Percentiles rank a stretch among this genome's conserved stretches.
Evolutionary conservation across 35 echinoderm and acorn worm genomes (phyloP).

Genomic region (Strongylocentrotus purpuratus): DNA sequence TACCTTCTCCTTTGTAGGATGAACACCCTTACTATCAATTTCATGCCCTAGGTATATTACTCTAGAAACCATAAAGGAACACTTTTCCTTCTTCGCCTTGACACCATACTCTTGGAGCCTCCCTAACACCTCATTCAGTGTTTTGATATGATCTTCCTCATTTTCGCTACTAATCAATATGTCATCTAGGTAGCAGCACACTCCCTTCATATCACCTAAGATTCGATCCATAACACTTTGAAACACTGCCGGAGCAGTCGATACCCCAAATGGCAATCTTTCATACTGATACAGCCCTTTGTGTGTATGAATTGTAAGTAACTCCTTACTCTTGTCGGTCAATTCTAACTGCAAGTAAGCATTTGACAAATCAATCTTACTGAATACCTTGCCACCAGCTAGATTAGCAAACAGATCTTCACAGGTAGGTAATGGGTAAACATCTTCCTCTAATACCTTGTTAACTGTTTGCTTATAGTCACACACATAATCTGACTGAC

Average conservation of each 20-base stretch:
- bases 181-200: slow-evolving; percentile 66
- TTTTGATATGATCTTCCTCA: slow-evolving; percentile 49
- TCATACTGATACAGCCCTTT: slow-evolving; percentile 62
- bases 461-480: slow-evolving; percentile 81
- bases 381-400: slow-evolving; percentile 56
- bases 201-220: slow-evolving; percentile 49
- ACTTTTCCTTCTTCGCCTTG: slow-evolving; percentile 64
- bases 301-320: slow-evolving; percentile 69
- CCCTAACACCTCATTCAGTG: slow-evolving; percentile 57
- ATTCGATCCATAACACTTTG: slow-evolving; percentile 60
- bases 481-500: slow-evolving; percentile 60
- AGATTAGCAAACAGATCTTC: slow-evolving; percentile 76
- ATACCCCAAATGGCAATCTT: slow-evolving; percentile 73
- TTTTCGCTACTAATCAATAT: slow-evolving; percentile 63
- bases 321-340: slow-evolving; percentile 37
- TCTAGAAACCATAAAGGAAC: slow-evolving; percentile 54
- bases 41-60: slow-evolving; percentile 61
- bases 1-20: slow-evolving; percentile 63
- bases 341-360: slow-evolving; percentile 68
- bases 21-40: slow-evolving; percentile 62
- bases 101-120: slow-evolving; percentile 62
- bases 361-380: slow-evolving; percentile 64
- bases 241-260: slow-evolving; percentile 57
- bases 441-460: slow-evolving; percentile 33
- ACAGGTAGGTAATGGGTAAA: slow-evolving; percentile 51